Percentiles rank a stretch among this genome's conserved stretches.
Evolutionary conservation across 2,888 invertebrate genomes (phyloP).

Genomic region (Cheiracanthium punctorium): DNA sequence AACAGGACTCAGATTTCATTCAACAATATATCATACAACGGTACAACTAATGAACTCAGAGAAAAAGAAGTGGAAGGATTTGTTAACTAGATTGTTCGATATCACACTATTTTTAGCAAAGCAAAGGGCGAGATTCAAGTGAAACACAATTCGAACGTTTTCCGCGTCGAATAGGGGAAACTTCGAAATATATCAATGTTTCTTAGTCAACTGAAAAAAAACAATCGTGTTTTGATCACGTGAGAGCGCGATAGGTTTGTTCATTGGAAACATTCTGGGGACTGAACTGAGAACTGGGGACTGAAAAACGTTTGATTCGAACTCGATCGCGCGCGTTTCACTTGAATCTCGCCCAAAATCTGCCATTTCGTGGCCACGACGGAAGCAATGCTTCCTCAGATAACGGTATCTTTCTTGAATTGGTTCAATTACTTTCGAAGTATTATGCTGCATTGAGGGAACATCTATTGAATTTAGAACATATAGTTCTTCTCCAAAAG

Average conservation of each 20-base stretch:
- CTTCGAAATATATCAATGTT: too few species aligned
- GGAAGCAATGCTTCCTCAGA: neutral
- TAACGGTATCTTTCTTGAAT: neutral
- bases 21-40: neutral
- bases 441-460: neutral
- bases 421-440: neutral
- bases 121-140: too few species aligned
- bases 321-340: too few species aligned
- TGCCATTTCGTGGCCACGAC: neutral
- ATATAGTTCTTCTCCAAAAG: neutral
- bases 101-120: neutral
- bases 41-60: neutral
- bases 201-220: too few species aligned
- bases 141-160: too few species aligned
- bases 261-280: too few species aligned
- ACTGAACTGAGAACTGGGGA: too few species aligned
- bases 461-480: neutral
- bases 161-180: too few species aligned
- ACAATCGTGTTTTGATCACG: too few species aligned
- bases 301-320: too few species aligned
- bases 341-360: too few species aligned
- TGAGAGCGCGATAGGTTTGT: too few species aligned
- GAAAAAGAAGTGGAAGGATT: neutral
- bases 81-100: neutral
- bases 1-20: neutral